These are phyloP conservation scores for Poeciliopsis gracilis DNA, from an alignment of 2,797 vertebrate species.

Conservation along the genomic window DNA sequence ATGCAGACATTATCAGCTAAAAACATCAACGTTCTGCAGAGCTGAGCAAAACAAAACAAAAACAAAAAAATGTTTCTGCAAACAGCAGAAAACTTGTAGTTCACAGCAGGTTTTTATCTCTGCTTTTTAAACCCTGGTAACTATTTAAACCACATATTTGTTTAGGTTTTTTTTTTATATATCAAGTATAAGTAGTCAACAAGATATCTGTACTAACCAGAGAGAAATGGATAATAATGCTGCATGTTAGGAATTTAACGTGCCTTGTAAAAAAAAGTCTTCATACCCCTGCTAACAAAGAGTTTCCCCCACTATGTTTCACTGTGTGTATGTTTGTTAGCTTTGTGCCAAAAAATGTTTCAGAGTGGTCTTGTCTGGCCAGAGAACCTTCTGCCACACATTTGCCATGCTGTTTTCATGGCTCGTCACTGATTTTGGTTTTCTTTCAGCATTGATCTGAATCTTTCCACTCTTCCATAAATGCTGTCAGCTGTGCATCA, in stretches of 20 bases:
- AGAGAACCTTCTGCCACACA: neutral
- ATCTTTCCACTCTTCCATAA: neutral
- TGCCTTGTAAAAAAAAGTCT: neutral
- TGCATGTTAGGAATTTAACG: neutral
- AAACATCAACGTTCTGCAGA: conserved; percentile 10
- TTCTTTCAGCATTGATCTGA: neutral
- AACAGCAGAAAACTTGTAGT: neutral
- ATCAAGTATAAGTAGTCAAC: neutral
- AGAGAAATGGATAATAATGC: neutral
- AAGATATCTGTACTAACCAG: neutral
- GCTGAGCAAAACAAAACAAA: neutral
- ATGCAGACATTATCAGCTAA: conserved; percentile 36
- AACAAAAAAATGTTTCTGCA: neutral
- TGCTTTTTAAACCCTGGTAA: conserved; percentile 35
- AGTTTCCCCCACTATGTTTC: neutral
- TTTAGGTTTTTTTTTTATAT: neutral
- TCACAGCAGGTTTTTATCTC: conserved; percentile 2
- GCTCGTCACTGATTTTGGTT: neutral
- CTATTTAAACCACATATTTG: conserved; percentile 15
- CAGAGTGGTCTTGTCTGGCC: neutral
- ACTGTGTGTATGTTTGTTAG: neutral
- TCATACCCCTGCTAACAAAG: neutral
- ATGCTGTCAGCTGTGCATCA: neutral
- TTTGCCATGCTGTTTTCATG: neutral
- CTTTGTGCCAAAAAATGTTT: neutral